A percentile compares a stretch with the other conserved stretches of the same genome.
These are phyloP conservation scores for Suillia variegata DNA, from an alignment of 2,888 invertebrate genomes.

Conservation along the genomic window DNA sequence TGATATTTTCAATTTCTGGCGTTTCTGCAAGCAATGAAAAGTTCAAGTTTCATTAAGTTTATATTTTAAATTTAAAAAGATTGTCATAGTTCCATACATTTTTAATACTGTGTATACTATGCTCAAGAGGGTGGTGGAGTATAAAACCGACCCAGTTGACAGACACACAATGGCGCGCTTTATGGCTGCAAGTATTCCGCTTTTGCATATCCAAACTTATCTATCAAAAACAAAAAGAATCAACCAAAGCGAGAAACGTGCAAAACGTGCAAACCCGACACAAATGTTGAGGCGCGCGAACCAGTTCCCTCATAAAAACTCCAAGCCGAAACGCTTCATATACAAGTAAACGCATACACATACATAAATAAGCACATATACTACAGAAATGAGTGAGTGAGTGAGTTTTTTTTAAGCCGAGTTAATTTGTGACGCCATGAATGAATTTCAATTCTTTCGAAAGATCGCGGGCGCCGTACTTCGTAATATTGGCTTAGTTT, in stretches of 20 bases:
- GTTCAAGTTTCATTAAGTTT: too few relatives aligned
- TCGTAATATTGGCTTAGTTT: conserved; percentile 17
- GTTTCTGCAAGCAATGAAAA: too few relatives aligned
- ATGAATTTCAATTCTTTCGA: not conserved
- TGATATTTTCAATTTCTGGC: too few relatives aligned
- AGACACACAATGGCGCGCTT: not conserved
- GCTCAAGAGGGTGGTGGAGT: too few relatives aligned
- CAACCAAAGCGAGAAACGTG: conserved; percentile 2
- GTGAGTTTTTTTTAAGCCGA: not conserved
- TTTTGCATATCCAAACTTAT: conserved; percentile 9
- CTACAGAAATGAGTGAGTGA: not conserved
- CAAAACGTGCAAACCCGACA: conserved; percentile 13
- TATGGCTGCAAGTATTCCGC: too few relatives aligned
- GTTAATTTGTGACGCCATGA: not conserved
- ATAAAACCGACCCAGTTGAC: too few relatives aligned
- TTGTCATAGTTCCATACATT: too few relatives aligned
- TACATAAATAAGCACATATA: not conserved
- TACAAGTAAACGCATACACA: too few relatives aligned
- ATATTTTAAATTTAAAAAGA: too few relatives aligned
- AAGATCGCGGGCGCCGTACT: not conserved
- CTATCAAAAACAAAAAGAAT: not conserved
- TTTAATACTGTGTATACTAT: too few relatives aligned
- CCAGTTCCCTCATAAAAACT: not conserved
- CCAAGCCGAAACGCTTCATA: too few relatives aligned
- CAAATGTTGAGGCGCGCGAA: not conserved